A percentile compares a stretch with the other conserved stretches of the same genome.
These are phyloP conservation scores for Melipona bicolor DNA, from an alignment of 2,888 invertebrate species.

Conservation along the genomic window DNA sequence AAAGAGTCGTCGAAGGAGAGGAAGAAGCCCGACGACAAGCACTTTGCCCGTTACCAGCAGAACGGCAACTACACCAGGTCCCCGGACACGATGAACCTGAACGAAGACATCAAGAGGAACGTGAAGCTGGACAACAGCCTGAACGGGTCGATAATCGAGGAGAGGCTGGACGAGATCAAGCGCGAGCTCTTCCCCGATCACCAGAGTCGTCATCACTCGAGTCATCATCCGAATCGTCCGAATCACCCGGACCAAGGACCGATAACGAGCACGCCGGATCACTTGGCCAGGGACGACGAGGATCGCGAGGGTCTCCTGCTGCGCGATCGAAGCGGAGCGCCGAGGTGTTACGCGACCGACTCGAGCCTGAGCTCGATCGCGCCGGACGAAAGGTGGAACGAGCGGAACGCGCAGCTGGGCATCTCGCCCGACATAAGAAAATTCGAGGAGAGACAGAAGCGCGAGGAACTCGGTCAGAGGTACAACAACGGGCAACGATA, in stretches of 20 bases:
- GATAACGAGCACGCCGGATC: constrained; percentile 79
- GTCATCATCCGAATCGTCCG: too few species aligned
- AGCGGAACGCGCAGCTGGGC: constrained; percentile 61
- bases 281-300: constrained; percentile 73
- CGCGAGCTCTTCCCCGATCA: constrained; percentile 77
- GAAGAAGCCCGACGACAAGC: constrained; percentile 76
- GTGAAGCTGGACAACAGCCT: constrained; percentile 79
- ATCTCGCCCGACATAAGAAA: constrained; percentile 71
- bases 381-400: constrained; percentile 77
- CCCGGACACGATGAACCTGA: constrained; percentile 80
- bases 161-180: constrained; percentile 79
- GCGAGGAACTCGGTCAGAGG: constrained; percentile 47
- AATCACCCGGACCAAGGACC: constrained; percentile 66
- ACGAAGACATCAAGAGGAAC: constrained; percentile 80
- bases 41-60: constrained; percentile 79
- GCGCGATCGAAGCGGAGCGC: constrained; percentile 60
- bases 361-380: constrained; percentile 77
- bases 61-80: constrained; percentile 81
- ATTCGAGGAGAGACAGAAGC: constrained; percentile 71
- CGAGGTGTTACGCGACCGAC: constrained; percentile 71
- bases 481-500: constrained; percentile 60
- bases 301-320: constrained; percentile 48
- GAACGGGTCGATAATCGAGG: constrained; percentile 79
- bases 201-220: too few species aligned
- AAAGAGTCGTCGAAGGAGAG: constrained; percentile 78